These are phyloP conservation scores for Perccottus glenii DNA, from an alignment of 2,113 vertebrate genomes.

Conservation along the genomic window DNA sequence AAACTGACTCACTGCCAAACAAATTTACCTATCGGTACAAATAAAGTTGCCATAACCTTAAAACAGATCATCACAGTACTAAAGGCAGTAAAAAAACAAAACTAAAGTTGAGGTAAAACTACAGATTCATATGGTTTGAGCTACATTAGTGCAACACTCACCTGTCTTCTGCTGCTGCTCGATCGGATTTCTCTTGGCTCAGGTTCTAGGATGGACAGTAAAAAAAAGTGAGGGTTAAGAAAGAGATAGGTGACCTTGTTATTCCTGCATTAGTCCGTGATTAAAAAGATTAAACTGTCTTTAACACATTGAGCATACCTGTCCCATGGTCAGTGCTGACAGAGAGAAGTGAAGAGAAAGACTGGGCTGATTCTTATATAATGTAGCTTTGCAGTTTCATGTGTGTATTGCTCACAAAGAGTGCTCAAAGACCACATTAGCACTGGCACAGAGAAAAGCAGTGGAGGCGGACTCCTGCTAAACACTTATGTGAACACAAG, in stretches of 20 bases:
- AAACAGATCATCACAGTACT: no score
- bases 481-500: constrained; percentile 27
- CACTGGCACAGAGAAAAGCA: constrained; percentile 47
- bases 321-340: constrained; percentile 56
- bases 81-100: no score
- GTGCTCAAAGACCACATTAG: constrained; percentile 48
- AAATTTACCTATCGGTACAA: no score
- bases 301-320: constrained; percentile 50
- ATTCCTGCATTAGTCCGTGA: constrained; percentile 32
- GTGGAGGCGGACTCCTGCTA: constrained; percentile 62
- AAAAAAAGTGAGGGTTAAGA: constrained; percentile 18
- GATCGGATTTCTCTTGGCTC: constrained; percentile 55
- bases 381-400: constrained; percentile 57
- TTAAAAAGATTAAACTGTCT: constrained; percentile 12
- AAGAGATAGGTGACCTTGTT: constrained; percentile 27
- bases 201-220: constrained; percentile 59
- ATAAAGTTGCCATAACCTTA: no score
- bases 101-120: not conserved
- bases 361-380: constrained; percentile 71
- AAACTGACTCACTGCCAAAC: no score
- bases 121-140: not conserved
- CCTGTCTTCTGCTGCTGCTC: constrained; percentile 66
- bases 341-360: constrained; percentile 27
- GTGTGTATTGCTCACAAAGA: constrained; percentile 33
- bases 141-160: constrained; percentile 41